A percentile compares a stretch with the other conserved stretches of the same genome.
phyloP scores from a whole-genome alignment of 2,888 invertebrate genomes.

The Suillia variegata region DNA sequence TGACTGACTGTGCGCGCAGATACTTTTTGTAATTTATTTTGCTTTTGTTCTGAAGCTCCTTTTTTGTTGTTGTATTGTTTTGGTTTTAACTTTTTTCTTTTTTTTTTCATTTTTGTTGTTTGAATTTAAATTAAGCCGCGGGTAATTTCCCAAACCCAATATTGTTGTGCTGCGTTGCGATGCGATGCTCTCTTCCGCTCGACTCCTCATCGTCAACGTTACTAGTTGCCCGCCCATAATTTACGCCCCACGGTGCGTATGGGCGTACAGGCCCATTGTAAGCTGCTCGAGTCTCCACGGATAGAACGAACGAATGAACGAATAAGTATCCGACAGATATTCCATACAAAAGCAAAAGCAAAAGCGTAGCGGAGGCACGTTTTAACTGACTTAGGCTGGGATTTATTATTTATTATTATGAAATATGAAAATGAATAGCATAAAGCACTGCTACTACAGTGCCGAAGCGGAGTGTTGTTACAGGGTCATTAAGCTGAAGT shows the following conservation, averaged over 20 bases:
- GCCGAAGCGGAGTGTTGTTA: slow-evolving; percentile 42
- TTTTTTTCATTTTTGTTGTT: slow-evolving; percentile 43
- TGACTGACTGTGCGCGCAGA: no score
- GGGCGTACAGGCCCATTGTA: neutral
- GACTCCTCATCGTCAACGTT: no score
- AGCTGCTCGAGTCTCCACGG: no score
- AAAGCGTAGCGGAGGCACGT: neutral
- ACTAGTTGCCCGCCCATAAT: slow-evolving; percentile 19
- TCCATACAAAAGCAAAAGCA: no score
- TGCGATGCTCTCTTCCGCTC: no score
- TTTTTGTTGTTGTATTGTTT: slow-evolving; percentile 29
- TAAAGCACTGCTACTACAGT: slow-evolving; percentile 14
- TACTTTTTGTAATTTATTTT: slow-evolving; percentile 17
- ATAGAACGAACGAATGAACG: neutral
- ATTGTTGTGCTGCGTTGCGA: neutral
- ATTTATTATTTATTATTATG: slow-evolving; percentile 21
- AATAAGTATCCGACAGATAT: no score
- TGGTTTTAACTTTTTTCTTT: slow-evolving; percentile 5
- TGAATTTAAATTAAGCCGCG: slow-evolving; percentile 28
- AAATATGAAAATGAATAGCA: no score
- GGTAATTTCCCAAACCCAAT: slow-evolving; percentile 19
- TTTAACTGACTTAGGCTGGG: neutral
- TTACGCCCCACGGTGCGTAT: slow-evolving; percentile 12
- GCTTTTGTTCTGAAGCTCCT: no score
- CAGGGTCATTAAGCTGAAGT: slow-evolving; percentile 57